Percentiles rank a stretch among this genome's conserved stretches.
These are phyloP conservation scores for Graphium colonna DNA, from an alignment of 2,888 invertebrate genomes.

Conservation along the genomic window DNA sequence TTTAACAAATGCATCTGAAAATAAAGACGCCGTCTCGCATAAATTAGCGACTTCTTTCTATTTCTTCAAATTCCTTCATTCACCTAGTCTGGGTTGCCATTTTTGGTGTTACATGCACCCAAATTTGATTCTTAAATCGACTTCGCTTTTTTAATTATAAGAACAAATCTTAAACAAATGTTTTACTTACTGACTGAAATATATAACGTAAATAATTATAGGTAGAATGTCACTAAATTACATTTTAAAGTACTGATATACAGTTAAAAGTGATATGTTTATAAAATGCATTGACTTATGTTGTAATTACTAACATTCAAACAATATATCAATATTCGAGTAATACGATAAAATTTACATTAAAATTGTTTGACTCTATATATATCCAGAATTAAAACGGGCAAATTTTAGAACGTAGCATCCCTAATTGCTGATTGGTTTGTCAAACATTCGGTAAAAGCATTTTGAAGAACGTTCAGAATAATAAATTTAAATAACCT, in stretches of 20 bases:
- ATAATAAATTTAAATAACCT: conserved; percentile 10
- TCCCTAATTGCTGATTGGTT: conserved; percentile 34
- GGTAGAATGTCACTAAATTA: too few species aligned
- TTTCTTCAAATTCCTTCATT: conserved; percentile 67
- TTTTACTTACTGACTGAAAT: neutral
- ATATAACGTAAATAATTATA: too few species aligned
- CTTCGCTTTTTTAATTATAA: too few species aligned
- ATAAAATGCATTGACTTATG: too few species aligned
- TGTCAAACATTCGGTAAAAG: conserved; percentile 22
- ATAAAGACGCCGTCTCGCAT: conserved; percentile 74
- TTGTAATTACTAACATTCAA: too few species aligned
- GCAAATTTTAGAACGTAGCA: conserved; percentile 24
- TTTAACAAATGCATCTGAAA: conserved; percentile 69
- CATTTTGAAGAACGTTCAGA: conserved; percentile 20
- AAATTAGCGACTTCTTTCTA: conserved; percentile 72
- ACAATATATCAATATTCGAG: too few species aligned
- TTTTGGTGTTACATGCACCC: conserved; percentile 19
- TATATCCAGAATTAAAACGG: conserved; percentile 1
- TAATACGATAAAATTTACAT: too few species aligned
- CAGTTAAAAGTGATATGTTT: too few species aligned
- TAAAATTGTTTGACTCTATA: neutral
- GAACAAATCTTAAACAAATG: too few species aligned
- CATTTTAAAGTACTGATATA: too few species aligned
- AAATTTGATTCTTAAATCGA: too few species aligned
- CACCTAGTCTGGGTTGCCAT: conserved; percentile 51